Conservation (phyloP, 2,113 vertebrate species). For the Nothoprocta pentlandii region DNA sequence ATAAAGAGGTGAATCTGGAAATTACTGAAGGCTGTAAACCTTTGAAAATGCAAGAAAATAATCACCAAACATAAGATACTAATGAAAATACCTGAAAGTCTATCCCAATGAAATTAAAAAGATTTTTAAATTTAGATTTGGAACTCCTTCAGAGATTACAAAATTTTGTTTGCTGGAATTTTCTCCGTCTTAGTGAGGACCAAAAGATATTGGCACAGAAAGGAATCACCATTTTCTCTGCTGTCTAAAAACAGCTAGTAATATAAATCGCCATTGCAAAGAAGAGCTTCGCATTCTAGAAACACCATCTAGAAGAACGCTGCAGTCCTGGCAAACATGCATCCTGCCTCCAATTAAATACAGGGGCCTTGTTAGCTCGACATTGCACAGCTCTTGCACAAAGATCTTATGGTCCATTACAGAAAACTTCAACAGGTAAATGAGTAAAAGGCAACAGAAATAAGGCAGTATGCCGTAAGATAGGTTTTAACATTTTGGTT, state of each 20-base stretch:
- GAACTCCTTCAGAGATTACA: background rate
- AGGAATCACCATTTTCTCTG: background rate
- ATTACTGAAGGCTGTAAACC: background rate
- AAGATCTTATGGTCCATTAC: background rate
- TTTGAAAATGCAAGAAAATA: background rate
- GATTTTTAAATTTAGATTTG: background rate
- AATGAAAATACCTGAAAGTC: background rate
- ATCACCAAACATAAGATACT: background rate
- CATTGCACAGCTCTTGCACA: background rate
- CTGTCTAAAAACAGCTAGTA: background rate
- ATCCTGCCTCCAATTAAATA: background rate
- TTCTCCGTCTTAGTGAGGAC: background rate
- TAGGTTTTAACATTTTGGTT: background rate
- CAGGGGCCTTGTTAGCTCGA: background rate
- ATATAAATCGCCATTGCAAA: background rate
- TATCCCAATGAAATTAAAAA: background rate
- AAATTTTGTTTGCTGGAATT: background rate
- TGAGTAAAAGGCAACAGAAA: background rate
- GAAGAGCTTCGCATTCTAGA: background rate
- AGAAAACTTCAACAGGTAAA: constrained; percentile 1
- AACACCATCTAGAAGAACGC: background rate
- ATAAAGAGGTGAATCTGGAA: background rate
- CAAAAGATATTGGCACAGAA: background rate
- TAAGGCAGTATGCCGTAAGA: background rate
- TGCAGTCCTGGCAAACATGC: background rate